Evolutionary conservation across 2,888 invertebrate genomes (phyloP), one percentile per base, ranked within the genome.

Genomic region (Caenorhabditis zanzibari): DNA sequence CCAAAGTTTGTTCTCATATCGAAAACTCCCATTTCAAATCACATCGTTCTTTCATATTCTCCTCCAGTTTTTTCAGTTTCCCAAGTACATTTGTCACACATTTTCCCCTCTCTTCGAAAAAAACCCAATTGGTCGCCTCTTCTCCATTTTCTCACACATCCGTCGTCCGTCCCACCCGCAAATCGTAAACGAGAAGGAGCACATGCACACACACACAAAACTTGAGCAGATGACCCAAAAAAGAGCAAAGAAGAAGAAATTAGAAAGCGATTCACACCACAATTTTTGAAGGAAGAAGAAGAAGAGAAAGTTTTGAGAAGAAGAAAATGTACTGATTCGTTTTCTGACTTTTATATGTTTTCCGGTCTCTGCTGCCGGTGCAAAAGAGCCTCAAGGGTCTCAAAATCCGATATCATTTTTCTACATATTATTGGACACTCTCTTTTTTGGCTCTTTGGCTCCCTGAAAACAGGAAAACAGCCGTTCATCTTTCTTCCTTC

Each of bases 361-460:
- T 71, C 63, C 41, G 49, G 66, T 52, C n/a, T 63, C 54, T 52
- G 16, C 19, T 28, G 22, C 26, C 54, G 54, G 61, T 41, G 41
- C 22, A n/a, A 32, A 54, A 54, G 26, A 14, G 38, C 58, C 59
- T 58, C 59, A 49, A 59, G 61, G 68, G 76, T 61, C 14, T 4
- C 26, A n/a, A 64, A 76, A 49, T 77, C 41, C 68, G 66, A 69
- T 77, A 77, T 77, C 69, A 77, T 77, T 77, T 61, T 69, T 68
- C 49, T 41, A 19, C 49, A 56, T 68, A 58, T 76, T 68, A 76
- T 76, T 76, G 68, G 38, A 74, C 54, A 52, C 22, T 49, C 24
- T 38, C 63, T 61, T 54, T 24, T 72, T 63, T 52, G 38, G 47
- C 19, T n/a, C 56, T 47, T 32, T 38, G 47, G 47, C 19, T 47